Percentiles rank a stretch among this genome's conserved stretches.
These are phyloP conservation scores for Stenchaetothrips biformis DNA, from an alignment of 2,888 invertebrate genomes.

Conservation along the genomic window DNA sequence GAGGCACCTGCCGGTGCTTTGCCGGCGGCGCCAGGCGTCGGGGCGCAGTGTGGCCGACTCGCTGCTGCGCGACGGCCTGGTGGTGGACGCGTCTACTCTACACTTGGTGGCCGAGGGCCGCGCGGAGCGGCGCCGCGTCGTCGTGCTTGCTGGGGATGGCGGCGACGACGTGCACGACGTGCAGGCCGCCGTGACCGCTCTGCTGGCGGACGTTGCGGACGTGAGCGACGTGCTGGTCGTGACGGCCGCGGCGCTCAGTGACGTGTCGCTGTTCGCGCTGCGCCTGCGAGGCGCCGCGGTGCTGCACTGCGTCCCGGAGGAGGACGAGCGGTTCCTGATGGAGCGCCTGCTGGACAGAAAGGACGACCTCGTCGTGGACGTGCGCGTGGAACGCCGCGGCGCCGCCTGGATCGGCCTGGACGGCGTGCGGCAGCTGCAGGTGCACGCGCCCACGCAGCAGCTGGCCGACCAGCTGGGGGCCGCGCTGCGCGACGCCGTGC, in stretches of 20 bases:
- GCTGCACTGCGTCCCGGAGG: not conserved
- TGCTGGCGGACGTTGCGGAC: not conserved
- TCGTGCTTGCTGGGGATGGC: not conserved
- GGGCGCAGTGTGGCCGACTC: not conserved
- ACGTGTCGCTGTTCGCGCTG: constrained; percentile 2
- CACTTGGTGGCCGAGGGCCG: not conserved
- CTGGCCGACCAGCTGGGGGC: constrained; percentile 4
- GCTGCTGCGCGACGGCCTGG: not conserved
- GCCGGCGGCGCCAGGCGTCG: not conserved
- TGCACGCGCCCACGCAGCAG: constrained; percentile 17
- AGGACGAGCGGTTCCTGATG: constrained; percentile 3
- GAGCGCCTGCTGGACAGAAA: not conserved
- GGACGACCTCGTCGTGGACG: not conserved
- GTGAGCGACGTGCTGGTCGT: not conserved
- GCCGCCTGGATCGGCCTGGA: not conserved
- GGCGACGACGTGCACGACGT: not conserved
- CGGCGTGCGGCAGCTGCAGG: constrained; percentile 9
- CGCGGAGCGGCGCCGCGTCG: not conserved
- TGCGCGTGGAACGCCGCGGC: not conserved
- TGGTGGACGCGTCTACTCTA: not conserved
- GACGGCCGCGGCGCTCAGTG: not conserved
- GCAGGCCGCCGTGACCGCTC: not conserved
- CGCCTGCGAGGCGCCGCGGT: not conserved
- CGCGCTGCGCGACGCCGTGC: not conserved
- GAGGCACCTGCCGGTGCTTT: not conserved